Evolutionary conservation across 2,113 vertebrate species (phyloP).

Genomic region (Phylloscopus whistleri): DNA sequence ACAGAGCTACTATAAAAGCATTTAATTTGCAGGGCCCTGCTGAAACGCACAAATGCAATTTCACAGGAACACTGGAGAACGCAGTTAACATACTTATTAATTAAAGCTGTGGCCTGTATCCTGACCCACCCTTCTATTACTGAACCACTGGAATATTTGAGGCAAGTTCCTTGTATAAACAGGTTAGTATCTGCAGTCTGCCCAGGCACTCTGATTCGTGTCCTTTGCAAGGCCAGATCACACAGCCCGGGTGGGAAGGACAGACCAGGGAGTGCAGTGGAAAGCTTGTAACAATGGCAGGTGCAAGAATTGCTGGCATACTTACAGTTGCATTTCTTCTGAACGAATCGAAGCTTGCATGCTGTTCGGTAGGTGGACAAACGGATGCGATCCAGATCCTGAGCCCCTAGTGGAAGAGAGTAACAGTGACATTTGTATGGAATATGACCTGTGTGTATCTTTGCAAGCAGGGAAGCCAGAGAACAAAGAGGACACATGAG

Average conservation of each 20-base stretch:
- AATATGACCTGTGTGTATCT: not conserved
- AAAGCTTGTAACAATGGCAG: not conserved
- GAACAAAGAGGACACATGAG: not conserved
- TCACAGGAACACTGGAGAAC: not conserved
- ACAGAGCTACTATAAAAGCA: not conserved
- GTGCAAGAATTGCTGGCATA: slow-evolving; percentile 37
- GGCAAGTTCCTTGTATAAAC: not conserved
- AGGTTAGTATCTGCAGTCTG: not conserved
- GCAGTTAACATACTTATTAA: not conserved
- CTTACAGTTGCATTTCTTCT: slow-evolving; percentile 98
- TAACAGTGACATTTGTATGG: slow-evolving; percentile 10
- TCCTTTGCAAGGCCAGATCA: not conserved
- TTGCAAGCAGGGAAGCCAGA: not conserved
- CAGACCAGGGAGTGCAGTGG: not conserved
- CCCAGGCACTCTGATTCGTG: not conserved
- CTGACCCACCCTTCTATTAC: not conserved
- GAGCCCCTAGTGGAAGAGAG: slow-evolving; percentile 82
- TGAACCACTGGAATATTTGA: not conserved
- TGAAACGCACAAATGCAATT: not conserved
- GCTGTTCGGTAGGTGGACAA: slow-evolving; percentile 97
- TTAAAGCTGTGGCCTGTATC: not conserved
- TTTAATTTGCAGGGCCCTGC: not conserved
- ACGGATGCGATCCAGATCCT: slow-evolving; percentile 96
- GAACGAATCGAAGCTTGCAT: slow-evolving; percentile 96
- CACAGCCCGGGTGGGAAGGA: not conserved